These are phyloP conservation scores for Operophtera brumata DNA, from an alignment of 2,888 invertebrate genomes.

Conservation along the genomic window DNA sequence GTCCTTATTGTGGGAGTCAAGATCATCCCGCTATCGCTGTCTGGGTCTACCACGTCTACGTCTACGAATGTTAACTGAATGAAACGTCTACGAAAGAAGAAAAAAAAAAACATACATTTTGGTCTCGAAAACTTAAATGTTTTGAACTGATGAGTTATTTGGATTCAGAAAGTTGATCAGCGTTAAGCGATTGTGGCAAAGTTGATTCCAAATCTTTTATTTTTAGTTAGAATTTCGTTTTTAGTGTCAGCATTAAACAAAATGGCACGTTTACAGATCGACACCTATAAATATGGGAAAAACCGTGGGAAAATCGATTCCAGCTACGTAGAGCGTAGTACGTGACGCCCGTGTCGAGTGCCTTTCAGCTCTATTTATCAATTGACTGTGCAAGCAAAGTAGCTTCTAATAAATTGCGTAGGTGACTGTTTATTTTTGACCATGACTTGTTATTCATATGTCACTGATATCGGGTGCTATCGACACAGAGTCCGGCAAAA, in stretches of 20 bases:
- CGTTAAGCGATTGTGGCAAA: neutral
- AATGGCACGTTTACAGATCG: too few species aligned
- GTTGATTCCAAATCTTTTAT: neutral
- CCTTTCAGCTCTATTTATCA: constrained; percentile 9
- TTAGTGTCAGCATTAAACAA: neutral
- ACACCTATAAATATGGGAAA: too few species aligned
- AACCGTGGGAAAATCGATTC: constrained; percentile 17
- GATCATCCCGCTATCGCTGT: too few species aligned
- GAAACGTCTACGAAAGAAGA: too few species aligned
- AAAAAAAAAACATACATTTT: too few species aligned
- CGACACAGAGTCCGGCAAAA: constrained; percentile 5
- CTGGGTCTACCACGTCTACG: too few species aligned
- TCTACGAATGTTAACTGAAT: too few species aligned
- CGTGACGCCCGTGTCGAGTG: constrained; percentile 20
- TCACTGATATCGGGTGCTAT: constrained; percentile 23
- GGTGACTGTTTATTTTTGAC: constrained; percentile 33
- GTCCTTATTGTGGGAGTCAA: too few species aligned
- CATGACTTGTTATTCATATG: constrained; percentile 14
- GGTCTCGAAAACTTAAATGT: too few species aligned
- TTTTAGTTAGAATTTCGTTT: neutral
- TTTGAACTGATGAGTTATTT: too few species aligned
- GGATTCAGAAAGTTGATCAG: too few species aligned
- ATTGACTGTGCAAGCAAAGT: constrained; percentile 9
- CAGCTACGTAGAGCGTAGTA: constrained; percentile 7
- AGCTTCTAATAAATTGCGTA: constrained; percentile 21